Conservation (phyloP, 2,888 invertebrate genomes). For the Drosophila tanythrix region DNA sequence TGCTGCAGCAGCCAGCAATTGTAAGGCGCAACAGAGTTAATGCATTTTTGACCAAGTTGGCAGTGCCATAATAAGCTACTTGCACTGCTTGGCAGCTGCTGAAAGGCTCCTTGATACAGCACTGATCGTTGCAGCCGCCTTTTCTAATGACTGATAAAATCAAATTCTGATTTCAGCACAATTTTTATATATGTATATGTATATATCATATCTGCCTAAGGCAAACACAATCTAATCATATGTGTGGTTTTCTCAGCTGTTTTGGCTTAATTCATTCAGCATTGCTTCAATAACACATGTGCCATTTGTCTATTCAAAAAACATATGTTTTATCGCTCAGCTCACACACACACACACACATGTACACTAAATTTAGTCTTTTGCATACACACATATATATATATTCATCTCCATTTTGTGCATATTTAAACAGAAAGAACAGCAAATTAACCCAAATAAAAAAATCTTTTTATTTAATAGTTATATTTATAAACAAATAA, state of each 20-base stretch:
- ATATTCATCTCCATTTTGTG: neutral
- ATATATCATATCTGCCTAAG: neutral
- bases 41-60: neutral
- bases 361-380: neutral
- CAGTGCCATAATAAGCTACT: slow-evolving; percentile 10
- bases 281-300: neutral
- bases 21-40: neutral
- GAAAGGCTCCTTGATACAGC: slow-evolving; percentile 2
- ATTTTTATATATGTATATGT: neutral
- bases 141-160: neutral
- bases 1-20: slow-evolving; percentile 14
- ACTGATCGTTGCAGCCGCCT: neutral
- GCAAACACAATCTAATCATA: neutral
- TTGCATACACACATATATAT: neutral
- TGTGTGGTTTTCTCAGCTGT: neutral
- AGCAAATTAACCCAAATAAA: slow-evolving; percentile 43
- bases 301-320: neutral
- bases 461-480: slow-evolving; percentile 54
- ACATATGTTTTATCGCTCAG: neutral
- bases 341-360: neutral
- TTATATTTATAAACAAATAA: slow-evolving; percentile 46
- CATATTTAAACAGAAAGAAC: slow-evolving; percentile 33
- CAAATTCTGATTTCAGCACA: neutral
- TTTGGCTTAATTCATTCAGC: neutral
- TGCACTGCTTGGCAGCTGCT: neutral